Base-by-base conservation (phyloP, 2,113 vertebrate species). In the Eulacestoma nigropectus region DNA sequence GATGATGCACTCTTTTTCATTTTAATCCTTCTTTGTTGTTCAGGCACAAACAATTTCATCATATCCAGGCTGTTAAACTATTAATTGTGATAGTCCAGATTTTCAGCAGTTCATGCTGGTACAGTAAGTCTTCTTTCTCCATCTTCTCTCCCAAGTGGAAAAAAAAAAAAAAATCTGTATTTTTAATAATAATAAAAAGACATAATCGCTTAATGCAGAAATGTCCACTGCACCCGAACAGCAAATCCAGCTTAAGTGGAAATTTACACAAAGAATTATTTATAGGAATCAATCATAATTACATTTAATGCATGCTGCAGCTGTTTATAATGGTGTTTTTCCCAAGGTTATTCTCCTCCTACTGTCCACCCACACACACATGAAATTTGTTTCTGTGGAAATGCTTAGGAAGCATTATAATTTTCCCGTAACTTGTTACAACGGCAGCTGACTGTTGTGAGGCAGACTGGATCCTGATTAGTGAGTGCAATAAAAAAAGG, bases 211-310 rank as follows among this genome's bases (percentile, higher is more conserved):
- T 97, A 98, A 98, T 98, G 98, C 97, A 98, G 91, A 88, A 97
- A 97, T 98, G 96, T 98, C 97, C 97, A 98, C 98, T 99, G 91
- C 97, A 97, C 79, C 95, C 41, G 84, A 98, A 98, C 96, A 99
- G 97, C 96, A 97, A 98, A 98, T 98, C 97, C 95, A 97, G 97
- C 97, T 98, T 98, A 98, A 98, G 98, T 98, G 97, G 87, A 98
- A 98, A 98, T 98, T 97, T 99, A 98, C 98, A 98, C 98, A 99
- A 98, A 98, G 98, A 99, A 99, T 99, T 99, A 99, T 99, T 99
- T 98, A 99, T 98, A 98, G 97, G 98, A 98, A 98, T 99, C 98
- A 99, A 99, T 98, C 98, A 98, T 99, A 99, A 99, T 98, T 98
- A 98, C 97, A 98, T 98, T 98, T 98, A 98, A 98, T 98, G 96